phyloP scores from a whole-genome alignment of 92 coral and sea anemone genomes.

The Scolanthus callimorphus region DNA sequence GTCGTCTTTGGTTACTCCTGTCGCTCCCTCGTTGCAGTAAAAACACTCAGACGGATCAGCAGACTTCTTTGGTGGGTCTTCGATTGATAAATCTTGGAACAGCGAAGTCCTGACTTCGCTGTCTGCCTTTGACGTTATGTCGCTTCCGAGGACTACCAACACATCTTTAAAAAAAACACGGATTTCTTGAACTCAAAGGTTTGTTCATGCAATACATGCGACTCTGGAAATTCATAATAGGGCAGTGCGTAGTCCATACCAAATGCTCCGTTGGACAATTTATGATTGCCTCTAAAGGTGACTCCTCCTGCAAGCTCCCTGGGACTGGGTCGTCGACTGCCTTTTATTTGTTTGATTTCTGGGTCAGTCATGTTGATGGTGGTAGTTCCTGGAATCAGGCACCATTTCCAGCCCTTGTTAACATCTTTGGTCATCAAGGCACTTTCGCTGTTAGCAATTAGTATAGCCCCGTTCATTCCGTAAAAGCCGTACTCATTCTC shows the following conservation, averaged over 20 bases:
- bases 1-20: not conserved
- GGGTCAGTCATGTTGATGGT: not conserved
- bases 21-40: not conserved
- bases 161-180: slow-evolving; percentile 27
- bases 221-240: not conserved
- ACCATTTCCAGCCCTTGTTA: not conserved
- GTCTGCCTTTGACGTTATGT: slow-evolving; percentile 6
- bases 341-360: slow-evolving; percentile 2
- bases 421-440: not conserved
- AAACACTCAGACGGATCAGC: not conserved
- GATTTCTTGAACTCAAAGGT: slow-evolving; percentile 33
- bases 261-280: slow-evolving; percentile 27
- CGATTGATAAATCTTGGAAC: not conserved
- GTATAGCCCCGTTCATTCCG: not conserved
- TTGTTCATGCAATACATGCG: slow-evolving; percentile 9
- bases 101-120: slow-evolving; percentile 3
- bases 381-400: not conserved
- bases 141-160: slow-evolving; percentile 21
- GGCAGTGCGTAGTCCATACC: slow-evolving; percentile 38
- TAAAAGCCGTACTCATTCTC: too few relatives aligned
- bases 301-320: slow-evolving; percentile 36
- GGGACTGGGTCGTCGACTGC: slow-evolving; percentile 15
- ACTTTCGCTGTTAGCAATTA: not conserved
- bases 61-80: not conserved
- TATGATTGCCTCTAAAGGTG: slow-evolving; percentile 4